phyloP scores from a whole-genome alignment of 92 coral and sea anemone genomes.

The Epizoanthus scotinus region DNA sequence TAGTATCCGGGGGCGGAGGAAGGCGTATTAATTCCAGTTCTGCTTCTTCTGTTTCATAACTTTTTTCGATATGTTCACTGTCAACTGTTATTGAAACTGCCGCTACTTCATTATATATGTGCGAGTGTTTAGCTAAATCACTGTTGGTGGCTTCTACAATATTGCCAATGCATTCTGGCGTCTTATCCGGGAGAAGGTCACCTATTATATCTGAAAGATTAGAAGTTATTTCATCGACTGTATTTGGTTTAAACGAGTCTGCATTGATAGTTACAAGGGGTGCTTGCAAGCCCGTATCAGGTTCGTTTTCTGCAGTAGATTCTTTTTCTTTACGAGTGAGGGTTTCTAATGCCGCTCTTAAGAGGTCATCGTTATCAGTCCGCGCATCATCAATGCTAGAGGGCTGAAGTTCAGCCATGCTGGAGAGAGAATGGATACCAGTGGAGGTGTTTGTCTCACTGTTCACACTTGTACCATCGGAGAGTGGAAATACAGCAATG shows the following conservation, averaged over 20 bases:
- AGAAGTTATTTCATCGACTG: not conserved
- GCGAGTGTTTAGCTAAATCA: not conserved
- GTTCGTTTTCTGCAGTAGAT: not conserved
- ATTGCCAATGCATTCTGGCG: not conserved
- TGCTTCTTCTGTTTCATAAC: not conserved
- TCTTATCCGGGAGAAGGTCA: not conserved
- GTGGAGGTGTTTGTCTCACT: slow-evolving; percentile 9
- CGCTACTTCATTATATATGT: not conserved
- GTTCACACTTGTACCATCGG: slow-evolving; percentile 15
- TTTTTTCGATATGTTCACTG: too few species aligned
- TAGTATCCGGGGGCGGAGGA: slow-evolving; percentile 35
- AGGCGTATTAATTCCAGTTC: slow-evolving; percentile 8
- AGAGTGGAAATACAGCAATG: slow-evolving; percentile 12
- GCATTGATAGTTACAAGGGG: not conserved
- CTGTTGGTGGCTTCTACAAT: not conserved
- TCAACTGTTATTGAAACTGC: too few species aligned
- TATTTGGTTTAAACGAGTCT: not conserved
- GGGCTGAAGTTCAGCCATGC: slow-evolving; percentile 4
- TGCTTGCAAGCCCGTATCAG: not conserved
- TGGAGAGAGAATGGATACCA: slow-evolving; percentile 8
- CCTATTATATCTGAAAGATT: not conserved
- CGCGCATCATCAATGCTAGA: not conserved
- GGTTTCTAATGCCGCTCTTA: slow-evolving; percentile 31
- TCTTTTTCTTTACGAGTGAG: slow-evolving; percentile 34
- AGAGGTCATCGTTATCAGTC: slow-evolving; percentile 24